Evolutionary conservation across 2,797 vertebrate species (phyloP), one percentile per base, ranked within the genome.

Genomic region (Vipera latastei): DNA sequence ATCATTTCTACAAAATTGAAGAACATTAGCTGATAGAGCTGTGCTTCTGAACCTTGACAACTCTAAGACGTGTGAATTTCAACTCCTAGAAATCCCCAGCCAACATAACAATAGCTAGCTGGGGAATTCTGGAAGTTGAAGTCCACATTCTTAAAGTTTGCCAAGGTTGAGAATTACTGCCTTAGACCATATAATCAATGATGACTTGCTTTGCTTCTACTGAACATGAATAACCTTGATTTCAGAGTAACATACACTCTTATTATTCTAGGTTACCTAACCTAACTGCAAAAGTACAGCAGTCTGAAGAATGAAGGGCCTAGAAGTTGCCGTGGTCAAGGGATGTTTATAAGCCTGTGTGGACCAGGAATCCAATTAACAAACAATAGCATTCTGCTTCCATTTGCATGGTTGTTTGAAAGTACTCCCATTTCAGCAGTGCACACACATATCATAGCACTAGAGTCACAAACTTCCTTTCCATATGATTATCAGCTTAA

Each of bases 401-500:
- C 4, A 18, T 32, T 6, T 56, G 28, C 44, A 11, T 63, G 22
- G 26, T 87, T 63, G 18, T 48, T 53, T 26, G 6, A 60, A 92
- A 85, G 16, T 14, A 85, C 48, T 44, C 22, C 48, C 22, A 4
- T 51, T 85, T 60, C 65, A 89, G 53, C 53, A 60, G 4, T 78
- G n/a, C 0, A 48, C n/a, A 13, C 0, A 48, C 22, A 13, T 18
- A 38, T 83, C 78, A 32, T 2, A 89, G 4, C 22, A 44, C 12
- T 53, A 87, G n/a, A 28, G 63, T 65, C 32, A 32, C 32, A 86
- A 90, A 9, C 53, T 69, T 51, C 26, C 32, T 83, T 86, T 32
- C 60, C 26, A 57, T 90, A 51, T 48, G 63, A 92, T 92, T 90
- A 51, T 61, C 53, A 38, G 4, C 4, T 92, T 86, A 90, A 92